Conservation (phyloP, 2,797 vertebrate genomes). For the Coranthus polyacanthus region DNA sequence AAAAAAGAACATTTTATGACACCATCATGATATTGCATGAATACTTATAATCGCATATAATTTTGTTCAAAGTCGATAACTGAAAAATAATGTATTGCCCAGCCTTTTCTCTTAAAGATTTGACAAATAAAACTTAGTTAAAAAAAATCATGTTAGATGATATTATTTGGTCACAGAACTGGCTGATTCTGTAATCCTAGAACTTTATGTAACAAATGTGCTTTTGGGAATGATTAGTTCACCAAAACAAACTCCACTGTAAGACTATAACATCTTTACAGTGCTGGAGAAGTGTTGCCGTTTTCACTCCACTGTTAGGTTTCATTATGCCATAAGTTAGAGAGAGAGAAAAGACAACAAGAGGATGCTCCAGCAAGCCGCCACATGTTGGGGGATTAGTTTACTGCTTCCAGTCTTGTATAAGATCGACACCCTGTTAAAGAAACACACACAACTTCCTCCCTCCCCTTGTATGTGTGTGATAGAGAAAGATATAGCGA, state of each 20-base stretch:
- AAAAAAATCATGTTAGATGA: too few species aligned
- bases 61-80: too few species aligned
- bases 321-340: slow-evolving; percentile 50
- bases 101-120: too few species aligned
- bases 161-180: too few species aligned
- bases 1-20: too few species aligned
- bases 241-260: slow-evolving; percentile 22
- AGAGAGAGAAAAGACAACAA: slow-evolving; percentile 45
- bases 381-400: slow-evolving; percentile 78
- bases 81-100: too few species aligned
- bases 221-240: slow-evolving; percentile 25
- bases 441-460: slow-evolving; percentile 51
- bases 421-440: slow-evolving; percentile 70
- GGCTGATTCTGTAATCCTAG: too few species aligned
- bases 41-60: too few species aligned
- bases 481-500: not conserved
- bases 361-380: slow-evolving; percentile 72
- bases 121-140: too few species aligned
- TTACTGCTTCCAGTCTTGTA: slow-evolving; percentile 76
- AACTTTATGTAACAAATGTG: not conserved
- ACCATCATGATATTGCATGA: too few species aligned
- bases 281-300: slow-evolving; percentile 20
- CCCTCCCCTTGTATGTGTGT: slow-evolving; percentile 11
- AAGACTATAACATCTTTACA: slow-evolving; percentile 13
- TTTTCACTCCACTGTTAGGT: slow-evolving; percentile 45